A percentile compares a stretch with the other conserved stretches of the same genome.
Conservation (phyloP, 1,140 invertebrate species). For the Luehdorfia chinensis region DNA sequence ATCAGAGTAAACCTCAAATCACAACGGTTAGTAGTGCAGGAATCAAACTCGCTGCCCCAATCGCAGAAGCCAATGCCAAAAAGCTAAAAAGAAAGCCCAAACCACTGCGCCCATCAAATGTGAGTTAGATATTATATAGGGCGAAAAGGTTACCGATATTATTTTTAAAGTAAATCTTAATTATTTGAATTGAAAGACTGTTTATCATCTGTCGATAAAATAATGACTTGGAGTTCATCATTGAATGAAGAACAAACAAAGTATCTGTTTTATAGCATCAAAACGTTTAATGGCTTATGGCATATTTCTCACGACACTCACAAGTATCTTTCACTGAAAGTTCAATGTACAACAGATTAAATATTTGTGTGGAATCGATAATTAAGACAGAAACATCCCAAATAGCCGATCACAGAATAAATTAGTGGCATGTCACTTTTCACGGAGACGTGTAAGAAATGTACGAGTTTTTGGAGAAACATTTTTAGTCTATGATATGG, state of each 20-base stretch:
- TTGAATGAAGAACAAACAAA: conserved; percentile 13
- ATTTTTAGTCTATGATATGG: conserved; percentile 25
- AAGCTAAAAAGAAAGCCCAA: no score
- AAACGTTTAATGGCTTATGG: conserved; percentile 12
- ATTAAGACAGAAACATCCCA: conserved; percentile 33
- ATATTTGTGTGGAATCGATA: conserved; percentile 52
- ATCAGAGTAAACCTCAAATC: no score
- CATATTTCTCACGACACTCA: conserved; percentile 25
- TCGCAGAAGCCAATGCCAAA: no score
- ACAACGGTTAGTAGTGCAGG: no score
- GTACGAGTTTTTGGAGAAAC: conserved; percentile 44
- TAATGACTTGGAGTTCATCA: no score
- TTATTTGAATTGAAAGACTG: no score
- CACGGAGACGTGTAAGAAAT: conserved; percentile 51
- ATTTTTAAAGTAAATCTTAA: no score
- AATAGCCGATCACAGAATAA: conserved; percentile 55
- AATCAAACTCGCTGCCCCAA: no score
- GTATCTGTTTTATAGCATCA: conserved; percentile 6
- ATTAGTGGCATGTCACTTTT: conserved; percentile 56
- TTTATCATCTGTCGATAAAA: no score
- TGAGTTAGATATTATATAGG: no score
- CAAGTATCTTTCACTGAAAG: conserved; percentile 23
- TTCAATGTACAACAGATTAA: conserved; percentile 41
- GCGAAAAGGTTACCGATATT: no score
- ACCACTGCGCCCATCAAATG: no score